A percentile compares a stretch with the other conserved stretches of the same genome.
Evolutionary conservation across 92 coral and sea anemone species (phyloP).

Genomic region (Montipora capitata): DNA sequence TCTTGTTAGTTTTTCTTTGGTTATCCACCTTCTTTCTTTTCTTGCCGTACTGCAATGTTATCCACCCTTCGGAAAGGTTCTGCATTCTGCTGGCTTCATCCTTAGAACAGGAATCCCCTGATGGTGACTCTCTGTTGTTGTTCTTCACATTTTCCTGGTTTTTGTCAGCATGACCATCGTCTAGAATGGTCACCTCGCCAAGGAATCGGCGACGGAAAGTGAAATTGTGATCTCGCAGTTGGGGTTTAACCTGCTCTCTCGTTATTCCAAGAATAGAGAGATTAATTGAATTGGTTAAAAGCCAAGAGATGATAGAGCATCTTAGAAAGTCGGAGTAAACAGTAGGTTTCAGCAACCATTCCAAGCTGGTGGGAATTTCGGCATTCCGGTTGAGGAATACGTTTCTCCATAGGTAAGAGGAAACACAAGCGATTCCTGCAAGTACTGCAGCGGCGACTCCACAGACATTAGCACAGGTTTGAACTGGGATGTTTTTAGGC

Average conservation of each 20-base stretch:
- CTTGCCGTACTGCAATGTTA: slow-evolving; percentile 11
- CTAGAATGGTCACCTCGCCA: slow-evolving; percentile 13
- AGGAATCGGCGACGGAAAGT: slow-evolving; percentile 19
- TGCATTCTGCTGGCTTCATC: slow-evolving; percentile 14
- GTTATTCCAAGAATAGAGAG: slow-evolving; percentile 19
- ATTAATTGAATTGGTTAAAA: slow-evolving; percentile 21
- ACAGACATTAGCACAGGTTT: slow-evolving; percentile 33
- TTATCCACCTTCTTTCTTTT: slow-evolving; percentile 16
- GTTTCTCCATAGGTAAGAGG: slow-evolving; percentile 36
- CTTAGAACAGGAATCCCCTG: slow-evolving; percentile 14
- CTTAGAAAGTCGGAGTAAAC: slow-evolving; percentile 39
- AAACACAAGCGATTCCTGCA: slow-evolving; percentile 41
- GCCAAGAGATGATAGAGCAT: slow-evolving; percentile 40
- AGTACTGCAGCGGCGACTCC: slow-evolving; percentile 36
- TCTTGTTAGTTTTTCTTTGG: slow-evolving; percentile 8
- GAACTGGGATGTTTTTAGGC: slow-evolving; percentile 31
- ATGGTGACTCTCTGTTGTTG: slow-evolving; percentile 6
- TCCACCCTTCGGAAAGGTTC: slow-evolving; percentile 13
- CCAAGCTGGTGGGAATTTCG: slow-evolving; percentile 22
- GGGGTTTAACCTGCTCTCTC: slow-evolving; percentile 18
- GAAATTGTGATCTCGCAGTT: slow-evolving; percentile 5
- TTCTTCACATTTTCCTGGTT: slow-evolving; percentile 11
- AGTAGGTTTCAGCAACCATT: slow-evolving; percentile 45
- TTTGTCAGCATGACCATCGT: slow-evolving; percentile 4
- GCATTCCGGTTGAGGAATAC: slow-evolving; percentile 37